Percentiles rank a stretch among this genome's conserved stretches.
These are phyloP conservation scores for Carollia perspicillata DNA, from an alignment of 2,113 vertebrate genomes.

Conservation along the genomic window DNA sequence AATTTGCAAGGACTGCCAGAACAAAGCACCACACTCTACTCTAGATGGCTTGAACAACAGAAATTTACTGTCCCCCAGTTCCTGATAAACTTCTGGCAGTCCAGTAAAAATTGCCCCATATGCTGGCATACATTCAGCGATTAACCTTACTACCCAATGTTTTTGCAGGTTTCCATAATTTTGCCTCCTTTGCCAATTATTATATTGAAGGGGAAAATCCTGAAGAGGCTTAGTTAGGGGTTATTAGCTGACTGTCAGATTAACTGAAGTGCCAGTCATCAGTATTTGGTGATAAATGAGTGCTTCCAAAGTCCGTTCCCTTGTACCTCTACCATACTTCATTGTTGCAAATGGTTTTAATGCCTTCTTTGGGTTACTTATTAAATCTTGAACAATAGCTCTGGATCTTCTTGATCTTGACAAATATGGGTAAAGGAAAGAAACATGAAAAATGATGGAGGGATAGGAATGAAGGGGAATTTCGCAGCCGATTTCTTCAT, in stretches of 20 bases:
- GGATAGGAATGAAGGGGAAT: neutral
- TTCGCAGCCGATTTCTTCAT: neutral
- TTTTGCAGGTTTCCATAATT: neutral
- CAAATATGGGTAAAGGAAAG: conserved; percentile 22
- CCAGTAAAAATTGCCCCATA: neutral
- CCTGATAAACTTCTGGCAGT: neutral
- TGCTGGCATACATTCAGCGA: neutral
- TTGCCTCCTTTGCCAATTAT: neutral
- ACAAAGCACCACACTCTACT: neutral
- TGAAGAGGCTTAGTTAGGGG: neutral
- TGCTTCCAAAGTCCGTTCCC: neutral
- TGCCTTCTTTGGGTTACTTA: neutral
- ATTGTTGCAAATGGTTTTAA: neutral
- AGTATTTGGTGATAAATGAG: neutral
- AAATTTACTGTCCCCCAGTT: neutral
- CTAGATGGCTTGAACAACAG: neutral
- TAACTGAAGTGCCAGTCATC: neutral
- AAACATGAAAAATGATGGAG: neutral
- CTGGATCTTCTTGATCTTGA: neutral
- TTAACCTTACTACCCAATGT: neutral
- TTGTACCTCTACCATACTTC: neutral
- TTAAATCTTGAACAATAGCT: neutral
- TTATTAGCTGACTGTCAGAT: neutral
- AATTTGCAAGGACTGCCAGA: neutral
- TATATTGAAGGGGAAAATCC: neutral